Conservation (phyloP, 2,113 vertebrate species). For the Illadopsis cleaveri region DNA sequence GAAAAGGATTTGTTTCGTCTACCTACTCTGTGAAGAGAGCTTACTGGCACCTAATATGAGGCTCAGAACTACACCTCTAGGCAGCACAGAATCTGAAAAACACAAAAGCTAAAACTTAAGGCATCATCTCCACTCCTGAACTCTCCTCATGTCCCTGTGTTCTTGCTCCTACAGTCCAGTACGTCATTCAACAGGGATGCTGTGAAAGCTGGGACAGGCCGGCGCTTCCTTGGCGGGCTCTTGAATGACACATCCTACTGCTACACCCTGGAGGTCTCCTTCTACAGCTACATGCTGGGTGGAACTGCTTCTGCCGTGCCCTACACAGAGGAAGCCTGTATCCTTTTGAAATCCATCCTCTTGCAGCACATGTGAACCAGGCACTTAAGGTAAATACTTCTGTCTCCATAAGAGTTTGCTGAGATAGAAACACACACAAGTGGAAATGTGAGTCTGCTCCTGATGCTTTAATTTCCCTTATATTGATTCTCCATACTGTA, state of each 20-base stretch:
- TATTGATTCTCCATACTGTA: conserved; percentile 59
- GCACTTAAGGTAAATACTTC: conserved; percentile 61
- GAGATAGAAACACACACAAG: conserved; percentile 27
- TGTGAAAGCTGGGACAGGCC: conserved; percentile 94
- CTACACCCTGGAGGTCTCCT: conserved; percentile 98
- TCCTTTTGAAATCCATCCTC: conserved; percentile 78
- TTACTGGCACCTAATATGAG: too few relatives aligned
- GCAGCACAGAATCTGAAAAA: neutral
- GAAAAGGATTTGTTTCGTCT: neutral
- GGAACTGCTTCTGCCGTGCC: conserved; percentile 83
- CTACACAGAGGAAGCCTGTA: conserved; percentile 96
- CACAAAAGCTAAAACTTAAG: neutral
- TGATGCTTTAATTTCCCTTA: conserved; percentile 51
- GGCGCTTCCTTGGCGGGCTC: conserved; percentile 92
- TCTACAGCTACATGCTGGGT: conserved; percentile 91
- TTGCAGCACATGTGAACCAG: neutral
- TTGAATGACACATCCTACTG: conserved; percentile 93
- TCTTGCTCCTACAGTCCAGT: conserved; percentile 81
- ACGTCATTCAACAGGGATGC: conserved; percentile 94
- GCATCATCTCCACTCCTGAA: neutral
- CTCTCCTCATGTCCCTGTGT: neutral
- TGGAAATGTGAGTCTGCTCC: conserved; percentile 57
- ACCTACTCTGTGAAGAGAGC: neutral
- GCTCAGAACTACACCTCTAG: neutral
- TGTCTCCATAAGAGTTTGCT: conserved; percentile 13